Evolutionary conservation across 2,113 vertebrate species (phyloP).

Genomic region (Malurus cyaneus): DNA sequence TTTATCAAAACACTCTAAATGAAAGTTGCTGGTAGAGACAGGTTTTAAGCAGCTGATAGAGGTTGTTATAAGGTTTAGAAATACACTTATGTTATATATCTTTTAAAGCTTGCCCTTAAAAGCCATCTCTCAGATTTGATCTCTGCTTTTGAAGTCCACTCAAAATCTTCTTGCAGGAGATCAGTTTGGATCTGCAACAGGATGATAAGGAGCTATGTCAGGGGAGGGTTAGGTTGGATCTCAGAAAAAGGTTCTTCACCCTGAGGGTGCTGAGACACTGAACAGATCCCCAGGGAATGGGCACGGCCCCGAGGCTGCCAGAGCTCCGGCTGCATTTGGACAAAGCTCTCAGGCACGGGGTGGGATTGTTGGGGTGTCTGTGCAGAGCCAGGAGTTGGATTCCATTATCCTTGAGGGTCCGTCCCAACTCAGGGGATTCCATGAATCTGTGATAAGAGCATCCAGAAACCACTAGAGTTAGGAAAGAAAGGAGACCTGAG

Average conservation of each 20-base stretch:
- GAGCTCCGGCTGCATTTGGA: accelerated
- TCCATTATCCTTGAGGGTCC: not conserved
- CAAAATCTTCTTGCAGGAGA: not conserved
- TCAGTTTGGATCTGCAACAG: not conserved
- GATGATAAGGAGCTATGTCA: not conserved
- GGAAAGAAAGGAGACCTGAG: not conserved
- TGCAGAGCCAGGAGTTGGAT: accelerated
- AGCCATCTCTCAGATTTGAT: not conserved
- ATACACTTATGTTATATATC: not conserved
- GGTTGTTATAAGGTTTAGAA: not conserved
- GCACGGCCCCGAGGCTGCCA: not conserved
- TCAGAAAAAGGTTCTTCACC: not conserved
- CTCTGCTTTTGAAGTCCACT: not conserved
- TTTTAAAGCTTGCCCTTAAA: not conserved
- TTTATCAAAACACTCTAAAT: not conserved
- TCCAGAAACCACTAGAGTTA: not conserved
- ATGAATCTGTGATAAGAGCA: not conserved
- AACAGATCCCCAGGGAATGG: not conserved
- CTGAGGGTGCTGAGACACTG: not conserved
- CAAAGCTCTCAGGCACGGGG: accelerated
- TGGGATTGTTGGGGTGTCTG: not conserved
- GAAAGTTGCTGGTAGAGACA: not conserved
- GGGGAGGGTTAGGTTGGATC: not conserved
- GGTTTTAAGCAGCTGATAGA: not conserved
- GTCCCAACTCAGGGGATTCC: not conserved